These are phyloP conservation scores for Leptopilina syphax DNA, from an alignment of 2,888 invertebrate genomes.

Conservation along the genomic window DNA sequence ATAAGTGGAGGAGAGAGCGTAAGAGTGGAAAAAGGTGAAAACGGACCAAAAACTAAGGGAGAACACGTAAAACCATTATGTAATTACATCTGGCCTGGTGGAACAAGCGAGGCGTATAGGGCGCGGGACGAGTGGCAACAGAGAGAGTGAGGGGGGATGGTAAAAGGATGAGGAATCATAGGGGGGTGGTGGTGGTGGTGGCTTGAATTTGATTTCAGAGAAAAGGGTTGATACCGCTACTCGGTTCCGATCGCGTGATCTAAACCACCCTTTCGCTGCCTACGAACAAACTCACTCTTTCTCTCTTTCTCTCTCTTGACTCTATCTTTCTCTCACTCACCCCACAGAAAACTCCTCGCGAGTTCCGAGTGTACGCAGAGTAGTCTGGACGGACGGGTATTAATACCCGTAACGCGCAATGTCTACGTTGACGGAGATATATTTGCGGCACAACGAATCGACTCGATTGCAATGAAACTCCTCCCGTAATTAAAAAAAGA, in stretches of 20 bases:
- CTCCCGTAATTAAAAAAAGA: constrained; percentile 6
- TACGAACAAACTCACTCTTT: constrained; percentile 47
- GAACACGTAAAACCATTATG: constrained; percentile 71
- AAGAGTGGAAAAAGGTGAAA: constrained; percentile 32
- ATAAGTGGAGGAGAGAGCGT: constrained; percentile 25
- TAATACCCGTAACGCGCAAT: constrained; percentile 48
- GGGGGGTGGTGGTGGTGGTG: constrained; percentile 8
- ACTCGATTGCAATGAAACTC: constrained; percentile 22
- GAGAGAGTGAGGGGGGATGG: constrained; percentile 49
- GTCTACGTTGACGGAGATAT: constrained; percentile 45
- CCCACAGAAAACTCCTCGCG: constrained; percentile 30
- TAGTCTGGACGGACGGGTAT: constrained; percentile 50
- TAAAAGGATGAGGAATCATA: constrained; percentile 58
- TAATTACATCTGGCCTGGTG: constrained; percentile 69
- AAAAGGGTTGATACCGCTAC: constrained; percentile 71
- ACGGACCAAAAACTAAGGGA: constrained; percentile 54
- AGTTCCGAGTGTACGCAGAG: constrained; percentile 38
- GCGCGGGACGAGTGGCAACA: constrained; percentile 36
- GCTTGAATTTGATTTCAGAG: constrained; percentile 73
- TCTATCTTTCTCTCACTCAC: constrained; percentile 36
- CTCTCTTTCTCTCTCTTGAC: neutral
- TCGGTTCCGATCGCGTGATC: constrained; percentile 72
- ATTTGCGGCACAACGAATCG: constrained; percentile 45
- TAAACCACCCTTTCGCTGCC: constrained; percentile 64
- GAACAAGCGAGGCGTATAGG: constrained; percentile 19